A percentile compares a stretch with the other conserved stretches of the same genome.
phyloP scores from a whole-genome alignment of 2,888 invertebrate genomes.

The Athetis lepigone region DNA sequence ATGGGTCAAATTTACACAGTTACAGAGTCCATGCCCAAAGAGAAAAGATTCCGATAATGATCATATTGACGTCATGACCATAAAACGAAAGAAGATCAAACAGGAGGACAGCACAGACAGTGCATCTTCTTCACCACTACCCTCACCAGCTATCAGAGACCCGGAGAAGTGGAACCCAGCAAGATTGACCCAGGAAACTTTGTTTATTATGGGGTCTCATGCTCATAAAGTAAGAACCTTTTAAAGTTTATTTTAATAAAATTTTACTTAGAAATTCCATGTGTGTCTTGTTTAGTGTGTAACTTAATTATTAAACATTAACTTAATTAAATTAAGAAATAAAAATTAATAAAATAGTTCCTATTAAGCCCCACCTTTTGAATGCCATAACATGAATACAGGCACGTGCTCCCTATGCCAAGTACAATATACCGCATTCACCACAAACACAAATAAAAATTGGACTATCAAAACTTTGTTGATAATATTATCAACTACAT shows the following conservation, averaged over 20 bases:
- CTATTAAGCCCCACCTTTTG: too few species aligned
- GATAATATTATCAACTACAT: too few species aligned
- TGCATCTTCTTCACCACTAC: slow-evolving; percentile 79
- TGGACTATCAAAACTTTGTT: too few species aligned
- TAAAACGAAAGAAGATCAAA: slow-evolving; percentile 84
- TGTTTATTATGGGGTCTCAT: slow-evolving; percentile 95
- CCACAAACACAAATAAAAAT: too few species aligned
- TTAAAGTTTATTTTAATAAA: neutral
- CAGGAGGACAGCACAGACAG: slow-evolving; percentile 81
- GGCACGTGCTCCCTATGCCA: too few species aligned
- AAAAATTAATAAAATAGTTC: too few species aligned
- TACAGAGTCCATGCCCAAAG: slow-evolving; percentile 90
- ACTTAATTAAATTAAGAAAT: too few species aligned
- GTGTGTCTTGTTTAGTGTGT: too few species aligned
- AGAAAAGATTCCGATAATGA: slow-evolving; percentile 93
- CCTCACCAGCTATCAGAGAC: slow-evolving; percentile 89
- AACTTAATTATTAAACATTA: too few species aligned
- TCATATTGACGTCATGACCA: slow-evolving; percentile 81
- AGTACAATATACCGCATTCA: too few species aligned
- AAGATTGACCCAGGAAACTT: slow-evolving; percentile 92
- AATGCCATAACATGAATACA: too few species aligned
- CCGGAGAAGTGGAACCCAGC: slow-evolving; percentile 94
- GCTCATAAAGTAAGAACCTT: slow-evolving; percentile 90
- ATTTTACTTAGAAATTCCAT: too few species aligned
- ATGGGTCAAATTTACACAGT: slow-evolving; percentile 58